Evolutionary conservation across 1,140 invertebrate species (phyloP), one percentile per base, ranked within the genome.

Genomic region (Camponotus pennsylvanicus): DNA sequence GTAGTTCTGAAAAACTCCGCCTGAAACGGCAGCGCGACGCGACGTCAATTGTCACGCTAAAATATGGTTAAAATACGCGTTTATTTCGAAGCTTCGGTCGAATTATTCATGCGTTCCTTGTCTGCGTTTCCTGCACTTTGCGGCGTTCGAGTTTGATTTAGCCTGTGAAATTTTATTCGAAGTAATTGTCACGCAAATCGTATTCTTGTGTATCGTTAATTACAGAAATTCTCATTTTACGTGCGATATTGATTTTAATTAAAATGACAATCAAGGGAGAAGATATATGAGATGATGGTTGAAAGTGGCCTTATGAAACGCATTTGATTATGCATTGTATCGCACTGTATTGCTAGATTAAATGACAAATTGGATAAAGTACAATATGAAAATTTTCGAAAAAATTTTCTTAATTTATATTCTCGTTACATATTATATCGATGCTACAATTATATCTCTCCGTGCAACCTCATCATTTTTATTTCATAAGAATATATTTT

Each of bases 21-120:
- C 93, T 93, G 94, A 93, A 93, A 92, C 91, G 93, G 93, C 92
- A 94, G 94, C 93, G 93, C 92, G 87, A 92, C 90, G 91, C 71
- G 64, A 70, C 83, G 91, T 92, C 87, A 87, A 88, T 52, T 40
- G 15, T 34, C 15, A 34, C 76, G 70, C 7, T 57, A 61, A n/a
- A 27, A 5, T 55, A 18, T 3, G 63, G 45, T 70, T 69, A 40
- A 52, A 5, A 55, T 21, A 13, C 9, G 34, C 18, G 6, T 45
- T 61, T n/a, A 52, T 52, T 52, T 5, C 49, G 49, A 52, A 18
- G 45, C 45, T 15, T 52, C 4, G 15, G 15, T 52, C 49, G 15
- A 52, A 18, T 52, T 52, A 52, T 18, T 52, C 3, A 0, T 15
- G 13, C 45, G 11, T 49, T 15, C 13, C 42, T 21, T 5, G 8